Percentiles rank a stretch among this genome's conserved stretches.
Conservation (phyloP, 2,888 invertebrate species). For the Bombylius discolor region DNA sequence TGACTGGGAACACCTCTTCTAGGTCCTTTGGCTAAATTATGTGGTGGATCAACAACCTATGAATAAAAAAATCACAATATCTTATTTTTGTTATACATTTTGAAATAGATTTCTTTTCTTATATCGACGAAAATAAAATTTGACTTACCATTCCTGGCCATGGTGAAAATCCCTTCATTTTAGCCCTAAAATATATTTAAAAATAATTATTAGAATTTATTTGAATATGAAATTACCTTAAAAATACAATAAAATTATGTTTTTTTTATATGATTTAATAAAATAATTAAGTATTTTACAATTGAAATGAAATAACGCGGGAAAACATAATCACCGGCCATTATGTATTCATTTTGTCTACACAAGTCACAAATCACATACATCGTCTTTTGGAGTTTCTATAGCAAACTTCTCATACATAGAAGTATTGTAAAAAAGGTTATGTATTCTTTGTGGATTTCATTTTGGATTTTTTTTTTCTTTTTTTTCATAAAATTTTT, state of each 20-base stretch:
- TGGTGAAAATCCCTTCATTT: constrained; percentile 94
- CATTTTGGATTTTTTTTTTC: too few relatives aligned
- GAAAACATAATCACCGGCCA: neutral
- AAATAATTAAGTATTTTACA: too few relatives aligned
- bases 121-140: constrained; percentile 1
- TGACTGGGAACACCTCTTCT: constrained; percentile 61
- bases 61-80: constrained; percentile 26
- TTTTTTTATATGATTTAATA: too few relatives aligned
- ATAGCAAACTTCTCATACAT: too few relatives aligned
- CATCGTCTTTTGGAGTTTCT: neutral
- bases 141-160: constrained; percentile 94
- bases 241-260: too few relatives aligned
- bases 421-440: too few relatives aligned
- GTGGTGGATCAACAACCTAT: constrained; percentile 70
- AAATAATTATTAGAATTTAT: constrained; percentile 20
- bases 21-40: constrained; percentile 60
- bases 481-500: too few relatives aligned
- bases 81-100: neutral
- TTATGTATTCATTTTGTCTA: neutral
- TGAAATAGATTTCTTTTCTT: neutral
- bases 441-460: too few relatives aligned
- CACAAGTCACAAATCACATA: neutral
- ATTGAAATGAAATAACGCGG: neutral
- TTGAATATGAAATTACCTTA: too few relatives aligned
- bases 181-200: constrained; percentile 62